These are phyloP conservation scores for Bimastos eiseni DNA, from an alignment of 2,888 invertebrate species.

Conservation along the genomic window DNA sequence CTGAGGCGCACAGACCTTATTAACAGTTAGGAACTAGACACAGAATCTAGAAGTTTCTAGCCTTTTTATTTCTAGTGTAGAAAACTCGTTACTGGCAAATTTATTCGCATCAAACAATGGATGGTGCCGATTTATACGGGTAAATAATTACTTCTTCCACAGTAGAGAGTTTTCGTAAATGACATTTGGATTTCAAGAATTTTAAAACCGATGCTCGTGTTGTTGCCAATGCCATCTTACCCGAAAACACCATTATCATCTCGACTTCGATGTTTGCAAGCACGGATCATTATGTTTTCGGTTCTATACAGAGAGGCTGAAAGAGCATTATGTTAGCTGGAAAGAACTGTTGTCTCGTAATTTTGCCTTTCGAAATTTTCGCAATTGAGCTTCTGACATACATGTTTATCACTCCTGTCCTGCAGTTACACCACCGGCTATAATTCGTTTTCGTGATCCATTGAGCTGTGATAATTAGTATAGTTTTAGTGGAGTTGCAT, in stretches of 20 bases:
- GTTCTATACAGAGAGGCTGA: not conserved
- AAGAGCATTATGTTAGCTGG: too few relatives aligned
- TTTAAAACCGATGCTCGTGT: not conserved
- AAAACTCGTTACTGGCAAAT: not conserved
- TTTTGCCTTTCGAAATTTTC: not conserved
- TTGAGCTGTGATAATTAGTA: not conserved
- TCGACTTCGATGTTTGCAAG: not conserved
- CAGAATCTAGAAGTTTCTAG: constrained; percentile 13
- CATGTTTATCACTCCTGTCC: too few relatives aligned
- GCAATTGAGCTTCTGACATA: not conserved
- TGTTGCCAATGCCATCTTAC: not conserved
- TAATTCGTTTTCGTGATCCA: too few relatives aligned
- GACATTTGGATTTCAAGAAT: not conserved
- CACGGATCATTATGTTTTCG: not conserved
- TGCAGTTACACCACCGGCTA: too few relatives aligned
- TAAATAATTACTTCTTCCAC: not conserved
- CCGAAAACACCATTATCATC: not conserved
- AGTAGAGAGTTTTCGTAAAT: not conserved
- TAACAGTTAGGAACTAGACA: not conserved
- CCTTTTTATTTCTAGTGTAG: too few relatives aligned
- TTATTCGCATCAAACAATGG: not conserved
- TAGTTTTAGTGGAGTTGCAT: not conserved
- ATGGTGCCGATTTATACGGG: constrained; percentile 13
- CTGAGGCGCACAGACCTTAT: constrained; percentile 3
- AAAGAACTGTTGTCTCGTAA: not conserved